Conservation (phyloP, 1,140 invertebrate species). For the Zaprionus kolodkinae region DNA sequence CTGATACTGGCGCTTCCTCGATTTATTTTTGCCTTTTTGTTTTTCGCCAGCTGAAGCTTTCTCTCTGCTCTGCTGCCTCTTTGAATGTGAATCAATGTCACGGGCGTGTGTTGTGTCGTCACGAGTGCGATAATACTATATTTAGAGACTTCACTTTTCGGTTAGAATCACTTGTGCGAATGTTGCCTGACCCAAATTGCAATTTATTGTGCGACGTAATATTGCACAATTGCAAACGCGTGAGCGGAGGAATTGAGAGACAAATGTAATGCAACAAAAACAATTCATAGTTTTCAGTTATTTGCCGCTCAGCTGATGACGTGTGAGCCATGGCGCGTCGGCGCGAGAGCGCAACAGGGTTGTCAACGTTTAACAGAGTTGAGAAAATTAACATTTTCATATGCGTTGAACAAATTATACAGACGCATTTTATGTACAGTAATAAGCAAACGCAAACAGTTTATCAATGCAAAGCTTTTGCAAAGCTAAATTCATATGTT, state of each 20-base stretch:
- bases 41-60: conserved; percentile 38
- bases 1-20: conserved; percentile 76
- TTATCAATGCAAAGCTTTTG: neutral
- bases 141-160: conserved; percentile 42
- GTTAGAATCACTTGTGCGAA: conserved; percentile 55
- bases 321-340: conserved; percentile 53
- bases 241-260: conserved; percentile 41
- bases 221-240: conserved; percentile 28
- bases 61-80: conserved; percentile 34
- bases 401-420: neutral
- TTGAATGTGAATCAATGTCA: conserved; percentile 77
- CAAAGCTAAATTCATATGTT: neutral
- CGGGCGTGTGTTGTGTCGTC: conserved; percentile 48
- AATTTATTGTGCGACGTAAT: conserved; percentile 25
- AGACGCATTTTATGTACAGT: neutral
- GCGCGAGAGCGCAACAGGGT: conserved; percentile 54
- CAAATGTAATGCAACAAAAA: conserved; percentile 47
- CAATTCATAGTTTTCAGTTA: conserved; percentile 50
- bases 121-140: conserved; percentile 29
- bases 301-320: conserved; percentile 67
- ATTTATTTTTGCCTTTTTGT: conserved; percentile 64
- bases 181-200: conserved; percentile 45
- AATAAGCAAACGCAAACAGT: neutral
- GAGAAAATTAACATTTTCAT: neutral
- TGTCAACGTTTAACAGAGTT: conserved; percentile 24